A percentile compares a stretch with the other conserved stretches of the same genome.
These are phyloP conservation scores for Mustela lutreola DNA, from an alignment of 2,113 vertebrate species.

Conservation along the genomic window DNA sequence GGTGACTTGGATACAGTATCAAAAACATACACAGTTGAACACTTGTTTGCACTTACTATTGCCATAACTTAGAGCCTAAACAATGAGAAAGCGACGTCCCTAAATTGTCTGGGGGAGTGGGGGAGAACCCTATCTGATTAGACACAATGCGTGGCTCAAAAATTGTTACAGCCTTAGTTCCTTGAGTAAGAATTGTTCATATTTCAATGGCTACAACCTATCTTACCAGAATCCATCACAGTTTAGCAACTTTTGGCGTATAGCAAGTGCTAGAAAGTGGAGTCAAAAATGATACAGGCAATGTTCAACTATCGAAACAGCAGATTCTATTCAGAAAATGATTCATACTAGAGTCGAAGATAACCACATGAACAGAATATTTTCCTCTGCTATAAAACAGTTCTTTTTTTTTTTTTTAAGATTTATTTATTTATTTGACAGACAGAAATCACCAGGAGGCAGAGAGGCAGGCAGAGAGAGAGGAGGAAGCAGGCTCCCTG, in stretches of 20 bases:
- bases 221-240: neutral
- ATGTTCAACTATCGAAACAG: slow-evolving; percentile 12
- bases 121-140: neutral
- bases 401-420: neutral
- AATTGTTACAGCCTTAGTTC: neutral
- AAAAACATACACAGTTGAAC: neutral
- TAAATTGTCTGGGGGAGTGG: neutral
- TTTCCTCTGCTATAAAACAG: neutral
- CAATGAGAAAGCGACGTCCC: neutral
- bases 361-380: neutral
- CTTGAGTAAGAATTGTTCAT: neutral
- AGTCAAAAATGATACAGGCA: neutral
- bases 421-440: too few relatives aligned
- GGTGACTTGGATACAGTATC: neutral
- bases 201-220: neutral
- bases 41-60: slow-evolving; percentile 17
- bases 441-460: too few relatives aligned
- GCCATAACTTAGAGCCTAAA: neutral
- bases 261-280: neutral
- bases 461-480: too few relatives aligned
- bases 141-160: neutral
- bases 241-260: neutral
- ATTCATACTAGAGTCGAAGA: slow-evolving; percentile 23
- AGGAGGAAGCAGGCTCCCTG: too few relatives aligned
- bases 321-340: slow-evolving; percentile 41